These are phyloP conservation scores for Pemphigus obesinymphae DNA, from an alignment of 1,140 invertebrate species.

Conservation along the genomic window DNA sequence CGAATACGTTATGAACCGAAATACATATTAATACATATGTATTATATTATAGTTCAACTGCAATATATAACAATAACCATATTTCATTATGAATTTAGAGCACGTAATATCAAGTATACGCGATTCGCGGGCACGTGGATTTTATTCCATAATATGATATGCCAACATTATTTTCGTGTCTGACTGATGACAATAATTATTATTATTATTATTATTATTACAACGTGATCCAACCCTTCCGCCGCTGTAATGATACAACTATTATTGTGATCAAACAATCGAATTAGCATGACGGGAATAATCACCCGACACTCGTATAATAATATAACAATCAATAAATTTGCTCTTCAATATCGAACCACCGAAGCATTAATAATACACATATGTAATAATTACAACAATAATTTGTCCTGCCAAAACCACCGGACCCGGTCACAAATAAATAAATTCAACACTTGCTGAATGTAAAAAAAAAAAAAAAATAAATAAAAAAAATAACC, in stretches of 20 bases:
- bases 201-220: not conserved
- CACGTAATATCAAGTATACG: not conserved
- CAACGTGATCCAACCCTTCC: not conserved
- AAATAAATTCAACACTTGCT: conserved; percentile 19
- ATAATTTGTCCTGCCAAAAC: conserved; percentile 34
- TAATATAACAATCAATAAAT: conserved; percentile 34
- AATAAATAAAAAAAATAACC: not conserved
- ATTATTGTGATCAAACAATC: conserved; percentile 20
- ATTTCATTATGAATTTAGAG: not conserved
- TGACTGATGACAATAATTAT: not conserved
- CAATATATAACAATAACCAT: not conserved
- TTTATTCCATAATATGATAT: not conserved
- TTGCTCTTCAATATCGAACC: not conserved
- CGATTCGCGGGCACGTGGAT: not conserved
- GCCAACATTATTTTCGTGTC: not conserved
- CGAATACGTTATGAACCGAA: no score
- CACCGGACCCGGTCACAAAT: not conserved
- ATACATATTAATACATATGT: no score
- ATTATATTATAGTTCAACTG: not conserved
- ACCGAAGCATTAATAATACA: conserved; percentile 8
- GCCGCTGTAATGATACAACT: not conserved
- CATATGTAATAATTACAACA: conserved; percentile 25
- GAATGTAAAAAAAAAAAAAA: not conserved
- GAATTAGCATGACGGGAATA: conserved; percentile 33
- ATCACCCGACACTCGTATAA: not conserved